Evolutionary conservation across 2,888 invertebrate species (phyloP).

Genomic region (Microplitis deprimator): DNA sequence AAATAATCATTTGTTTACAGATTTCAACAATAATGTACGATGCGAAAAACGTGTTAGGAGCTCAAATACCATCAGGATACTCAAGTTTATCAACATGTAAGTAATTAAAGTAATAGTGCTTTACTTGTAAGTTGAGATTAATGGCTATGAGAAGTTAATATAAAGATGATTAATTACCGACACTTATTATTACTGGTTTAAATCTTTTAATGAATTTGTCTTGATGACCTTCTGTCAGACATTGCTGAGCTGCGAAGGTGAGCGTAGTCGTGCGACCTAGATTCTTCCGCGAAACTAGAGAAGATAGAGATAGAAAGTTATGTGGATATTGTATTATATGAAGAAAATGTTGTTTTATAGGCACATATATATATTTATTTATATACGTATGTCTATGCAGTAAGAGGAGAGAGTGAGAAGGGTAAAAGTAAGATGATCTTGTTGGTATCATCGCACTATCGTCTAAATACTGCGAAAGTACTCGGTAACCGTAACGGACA

Average conservation of each 20-base stretch:
- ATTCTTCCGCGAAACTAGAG: slow-evolving; percentile 57
- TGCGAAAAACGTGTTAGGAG: slow-evolving; percentile 61
- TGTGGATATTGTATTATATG: slow-evolving; percentile 34
- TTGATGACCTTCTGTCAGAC: slow-evolving; percentile 66
- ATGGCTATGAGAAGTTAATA: background rate
- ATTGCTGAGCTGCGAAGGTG: slow-evolving; percentile 63
- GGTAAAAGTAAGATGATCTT: slow-evolving; percentile 29
- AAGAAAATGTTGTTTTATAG: slow-evolving; percentile 1
- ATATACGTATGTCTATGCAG: background rate
- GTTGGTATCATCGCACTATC: slow-evolving; percentile 43
- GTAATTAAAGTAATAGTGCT: slow-evolving; percentile 48
- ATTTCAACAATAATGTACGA: slow-evolving; percentile 63
- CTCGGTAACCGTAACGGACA: slow-evolving; percentile 42
- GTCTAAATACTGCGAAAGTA: slow-evolving; percentile 48
- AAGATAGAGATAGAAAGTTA: slow-evolving; percentile 29
- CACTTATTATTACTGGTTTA: slow-evolving; percentile 24
- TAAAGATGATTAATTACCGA: slow-evolving; percentile 19
- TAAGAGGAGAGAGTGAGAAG: slow-evolving; percentile 29
- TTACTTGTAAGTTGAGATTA: background rate
- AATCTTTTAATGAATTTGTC: slow-evolving; percentile 29
- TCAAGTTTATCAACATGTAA: slow-evolving; percentile 63
- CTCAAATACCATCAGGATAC: slow-evolving; percentile 63
- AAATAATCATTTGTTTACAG: slow-evolving; percentile 55
- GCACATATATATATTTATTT: background rate
- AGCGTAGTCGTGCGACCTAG: slow-evolving; percentile 68